phyloP scores from a whole-genome alignment of 2,113 vertebrate species.

The Peromyscus leucopus region DNA sequence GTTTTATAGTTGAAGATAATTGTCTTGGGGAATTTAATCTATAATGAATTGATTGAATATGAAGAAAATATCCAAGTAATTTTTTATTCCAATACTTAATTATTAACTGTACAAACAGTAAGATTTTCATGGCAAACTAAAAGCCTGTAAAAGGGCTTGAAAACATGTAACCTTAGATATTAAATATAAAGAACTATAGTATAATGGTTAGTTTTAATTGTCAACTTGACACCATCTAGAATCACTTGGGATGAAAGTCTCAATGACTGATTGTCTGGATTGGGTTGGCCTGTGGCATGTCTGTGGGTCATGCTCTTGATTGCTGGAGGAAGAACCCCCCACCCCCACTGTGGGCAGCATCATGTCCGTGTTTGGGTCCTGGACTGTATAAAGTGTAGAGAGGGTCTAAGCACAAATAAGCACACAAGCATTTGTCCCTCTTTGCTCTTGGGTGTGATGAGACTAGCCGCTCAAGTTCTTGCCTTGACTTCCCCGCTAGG shows the following conservation, averaged over 20 bases:
- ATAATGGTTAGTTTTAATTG: background rate
- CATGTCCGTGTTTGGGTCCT: background rate
- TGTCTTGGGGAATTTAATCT: conserved; percentile 39
- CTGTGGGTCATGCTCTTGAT: background rate
- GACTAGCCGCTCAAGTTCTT: background rate
- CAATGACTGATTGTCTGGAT: background rate
- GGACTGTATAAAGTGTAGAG: background rate
- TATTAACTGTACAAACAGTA: background rate
- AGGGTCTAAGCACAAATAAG: background rate
- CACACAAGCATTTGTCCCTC: background rate
- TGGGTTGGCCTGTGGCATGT: background rate
- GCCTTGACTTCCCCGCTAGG: background rate
- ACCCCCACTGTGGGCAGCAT: background rate
- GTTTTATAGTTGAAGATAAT: conserved; percentile 41
- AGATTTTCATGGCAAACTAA: conserved; percentile 19
- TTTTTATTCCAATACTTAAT: conserved; percentile 5
- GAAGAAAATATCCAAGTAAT: background rate
- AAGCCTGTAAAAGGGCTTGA: background rate
- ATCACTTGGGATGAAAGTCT: too few relatives aligned
- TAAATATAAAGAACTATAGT: background rate
- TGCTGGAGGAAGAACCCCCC: too few relatives aligned
- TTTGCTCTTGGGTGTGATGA: background rate
- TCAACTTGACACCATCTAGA: background rate
- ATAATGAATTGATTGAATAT: conserved; percentile 4
- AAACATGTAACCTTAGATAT: conserved; percentile 2